These are phyloP conservation scores for Tipula lateralis DNA, from an alignment of 2,888 invertebrate species.

Conservation along the genomic window DNA sequence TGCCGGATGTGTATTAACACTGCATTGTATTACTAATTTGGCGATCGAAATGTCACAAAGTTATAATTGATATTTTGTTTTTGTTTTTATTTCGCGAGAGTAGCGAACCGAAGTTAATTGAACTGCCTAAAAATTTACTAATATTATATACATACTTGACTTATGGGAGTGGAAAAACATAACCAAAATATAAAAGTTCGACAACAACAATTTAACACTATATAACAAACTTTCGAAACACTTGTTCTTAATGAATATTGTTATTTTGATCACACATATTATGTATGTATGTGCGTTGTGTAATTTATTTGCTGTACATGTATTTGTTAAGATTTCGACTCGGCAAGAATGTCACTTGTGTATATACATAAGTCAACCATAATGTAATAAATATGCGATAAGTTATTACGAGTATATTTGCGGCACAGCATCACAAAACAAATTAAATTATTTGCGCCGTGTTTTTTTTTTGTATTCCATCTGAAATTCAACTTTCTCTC, in stretches of 20 bases:
- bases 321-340: background rate
- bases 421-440: background rate
- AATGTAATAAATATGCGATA: background rate
- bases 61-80: background rate
- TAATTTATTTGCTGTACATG: background rate
- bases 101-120: background rate
- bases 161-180: background rate
- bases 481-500: background rate
- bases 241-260: background rate
- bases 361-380: background rate
- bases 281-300: background rate
- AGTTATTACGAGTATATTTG: background rate
- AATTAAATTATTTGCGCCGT: background rate
- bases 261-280: background rate
- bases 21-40: conserved; percentile 24
- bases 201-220: background rate
- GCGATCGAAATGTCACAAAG: conserved; percentile 19
- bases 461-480: background rate
- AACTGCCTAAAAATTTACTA: background rate
- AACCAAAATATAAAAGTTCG: background rate
- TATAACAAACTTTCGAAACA: background rate
- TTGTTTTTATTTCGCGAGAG: background rate
- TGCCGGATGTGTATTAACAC: conserved; percentile 15
- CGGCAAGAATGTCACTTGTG: background rate
- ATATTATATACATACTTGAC: background rate